A percentile compares a stretch with the other conserved stretches of the same genome.
These are phyloP conservation scores for Temnothorax curvispinosus DNA, from an alignment of 1,140 invertebrate genomes.

Conservation along the genomic window DNA sequence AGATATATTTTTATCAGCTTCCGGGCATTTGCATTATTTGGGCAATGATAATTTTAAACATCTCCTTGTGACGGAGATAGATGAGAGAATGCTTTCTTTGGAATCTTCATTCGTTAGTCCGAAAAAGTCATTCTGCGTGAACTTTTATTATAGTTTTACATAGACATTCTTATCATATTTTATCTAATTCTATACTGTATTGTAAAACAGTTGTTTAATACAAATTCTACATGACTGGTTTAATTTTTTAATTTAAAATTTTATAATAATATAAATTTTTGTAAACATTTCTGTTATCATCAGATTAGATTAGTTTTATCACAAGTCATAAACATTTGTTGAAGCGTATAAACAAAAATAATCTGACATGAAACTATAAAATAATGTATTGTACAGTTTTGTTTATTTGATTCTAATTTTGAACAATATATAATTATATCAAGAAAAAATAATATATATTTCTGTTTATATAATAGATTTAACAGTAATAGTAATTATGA, in stretches of 20 bases:
- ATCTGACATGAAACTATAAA: neutral
- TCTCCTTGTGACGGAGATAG: neutral
- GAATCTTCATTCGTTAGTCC: neutral
- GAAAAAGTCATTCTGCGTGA: neutral
- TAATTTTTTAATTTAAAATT: neutral
- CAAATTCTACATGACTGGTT: neutral
- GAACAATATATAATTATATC: neutral
- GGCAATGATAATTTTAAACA: neutral
- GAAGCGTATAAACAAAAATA: neutral
- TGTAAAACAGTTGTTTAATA: neutral
- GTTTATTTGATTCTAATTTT: neutral
- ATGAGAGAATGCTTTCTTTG: neutral
- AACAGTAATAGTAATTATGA: neutral
- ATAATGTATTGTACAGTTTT: neutral
- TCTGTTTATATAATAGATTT: neutral
- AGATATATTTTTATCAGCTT: slow-evolving; percentile 15
- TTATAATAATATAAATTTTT: neutral
- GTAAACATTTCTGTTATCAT: neutral
- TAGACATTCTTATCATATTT: neutral
- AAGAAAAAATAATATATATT: neutral
- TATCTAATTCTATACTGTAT: neutral
- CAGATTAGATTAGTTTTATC: neutral
- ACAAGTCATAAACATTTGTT: too few relatives aligned
- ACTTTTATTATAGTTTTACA: neutral
- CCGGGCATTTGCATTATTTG: neutral